These are phyloP conservation scores for Melanotaenia nigrans DNA, from an alignment of 2,797 vertebrate genomes.

Conservation along the genomic window DNA sequence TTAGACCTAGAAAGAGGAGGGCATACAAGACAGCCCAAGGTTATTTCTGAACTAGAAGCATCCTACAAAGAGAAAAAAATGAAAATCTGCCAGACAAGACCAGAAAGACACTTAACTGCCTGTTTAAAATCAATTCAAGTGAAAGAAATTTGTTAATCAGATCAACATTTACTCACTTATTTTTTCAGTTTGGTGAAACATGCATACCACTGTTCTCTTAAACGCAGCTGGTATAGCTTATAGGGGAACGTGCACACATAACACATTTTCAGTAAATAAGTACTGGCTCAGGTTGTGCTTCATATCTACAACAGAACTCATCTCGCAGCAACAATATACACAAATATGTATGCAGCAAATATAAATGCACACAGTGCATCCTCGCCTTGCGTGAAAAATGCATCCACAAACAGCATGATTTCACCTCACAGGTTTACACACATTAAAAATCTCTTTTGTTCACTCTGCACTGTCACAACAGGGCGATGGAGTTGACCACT, in stretches of 20 bases:
- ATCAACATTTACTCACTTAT: neutral
- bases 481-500: constrained; percentile 47
- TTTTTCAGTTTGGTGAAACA: neutral
- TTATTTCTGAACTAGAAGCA: neutral
- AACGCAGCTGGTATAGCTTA: no score
- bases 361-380: neutral
- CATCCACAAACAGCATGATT: constrained; percentile 80
- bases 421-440: constrained; percentile 75
- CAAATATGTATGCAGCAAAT: neutral
- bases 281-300: no score
- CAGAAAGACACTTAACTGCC: neutral
- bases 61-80: neutral
- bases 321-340: no score
- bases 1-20: neutral
- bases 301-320: no score
- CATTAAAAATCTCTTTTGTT: constrained; percentile 15
- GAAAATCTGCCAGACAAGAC: neutral
- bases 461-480: constrained; percentile 48
- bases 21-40: neutral
- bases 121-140: neutral
- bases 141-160: neutral
- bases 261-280: no score
- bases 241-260: neutral
- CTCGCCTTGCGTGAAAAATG: neutral
- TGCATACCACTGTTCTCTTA: neutral